Conservation (phyloP, 2,797 vertebrate species). For the Melanotaenia trifasciata region DNA sequence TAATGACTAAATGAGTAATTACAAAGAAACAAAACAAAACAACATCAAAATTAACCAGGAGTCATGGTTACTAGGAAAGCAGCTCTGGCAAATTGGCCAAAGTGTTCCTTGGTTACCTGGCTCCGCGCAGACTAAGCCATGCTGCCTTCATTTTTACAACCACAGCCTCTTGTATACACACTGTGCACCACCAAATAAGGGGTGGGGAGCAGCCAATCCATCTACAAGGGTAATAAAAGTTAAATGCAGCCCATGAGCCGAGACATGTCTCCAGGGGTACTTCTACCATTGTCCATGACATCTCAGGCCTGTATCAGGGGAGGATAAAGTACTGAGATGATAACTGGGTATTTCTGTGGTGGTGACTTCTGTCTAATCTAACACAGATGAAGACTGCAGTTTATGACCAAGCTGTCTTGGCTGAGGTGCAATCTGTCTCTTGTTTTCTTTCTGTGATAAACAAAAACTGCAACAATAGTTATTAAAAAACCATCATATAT, state of each 20-base stretch:
- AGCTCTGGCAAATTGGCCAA: constrained; percentile 15
- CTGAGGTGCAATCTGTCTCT: constrained; percentile 13
- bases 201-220: constrained; percentile 63
- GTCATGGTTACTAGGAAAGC: constrained; percentile 25
- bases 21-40: neutral
- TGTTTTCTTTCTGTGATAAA: constrained; percentile 1
- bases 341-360: constrained; percentile 71
- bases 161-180: constrained; percentile 36
- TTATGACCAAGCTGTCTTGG: constrained; percentile 37
- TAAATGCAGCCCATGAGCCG: constrained; percentile 67
- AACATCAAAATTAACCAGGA: constrained; percentile 12
- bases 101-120: constrained; percentile 63
- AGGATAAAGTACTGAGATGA: constrained; percentile 64
- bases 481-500: constrained; percentile 7
- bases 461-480: neutral
- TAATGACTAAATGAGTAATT: neutral
- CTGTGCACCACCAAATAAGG: constrained; percentile 57
- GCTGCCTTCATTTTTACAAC: constrained; percentile 60
- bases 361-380: constrained; percentile 70
- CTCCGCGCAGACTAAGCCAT: constrained; percentile 69
- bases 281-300: constrained; percentile 67
- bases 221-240: constrained; percentile 74
- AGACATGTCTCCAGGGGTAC: constrained; percentile 64
- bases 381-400: constrained; percentile 64
- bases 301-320: constrained; percentile 56